Percentiles rank a stretch among this genome's conserved stretches.
phyloP scores from a whole-genome alignment of 2,888 invertebrate species.

The Cordilura impudica region DNA sequence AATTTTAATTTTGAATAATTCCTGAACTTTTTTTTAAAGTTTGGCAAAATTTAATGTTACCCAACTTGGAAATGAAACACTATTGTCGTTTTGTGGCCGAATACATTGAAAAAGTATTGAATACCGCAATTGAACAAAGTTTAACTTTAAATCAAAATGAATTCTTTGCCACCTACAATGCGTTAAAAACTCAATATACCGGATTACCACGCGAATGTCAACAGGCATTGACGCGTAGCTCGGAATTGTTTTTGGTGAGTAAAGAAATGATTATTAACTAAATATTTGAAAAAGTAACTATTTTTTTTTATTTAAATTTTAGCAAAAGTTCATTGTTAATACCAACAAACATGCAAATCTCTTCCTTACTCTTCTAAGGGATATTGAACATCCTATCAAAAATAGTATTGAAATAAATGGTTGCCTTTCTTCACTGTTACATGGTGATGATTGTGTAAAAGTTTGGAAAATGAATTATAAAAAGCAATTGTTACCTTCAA shows the following conservation, averaged over 20 bases:
- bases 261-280: neutral
- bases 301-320: neutral
- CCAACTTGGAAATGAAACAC: conserved; percentile 84
- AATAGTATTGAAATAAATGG: conserved; percentile 70
- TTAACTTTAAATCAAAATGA: conserved; percentile 68
- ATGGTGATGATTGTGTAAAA: conserved; percentile 72
- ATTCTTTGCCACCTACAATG: conserved; percentile 72
- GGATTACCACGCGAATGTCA: conserved; percentile 72
- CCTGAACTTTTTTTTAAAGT: conserved; percentile 79
- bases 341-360: conserved; percentile 72
- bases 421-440: conserved; percentile 72
- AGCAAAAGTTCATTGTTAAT: conserved; percentile 73
- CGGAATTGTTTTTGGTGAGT: conserved; percentile 71
- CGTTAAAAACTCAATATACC: conserved; percentile 67
- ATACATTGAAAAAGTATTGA: conserved; percentile 79
- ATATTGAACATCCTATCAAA: conserved; percentile 65
- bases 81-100: conserved; percentile 83
- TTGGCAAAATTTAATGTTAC: conserved; percentile 87
- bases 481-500: conserved; percentile 71
- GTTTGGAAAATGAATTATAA: conserved; percentile 77
- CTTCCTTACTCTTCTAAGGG: conserved; percentile 72
- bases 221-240: conserved; percentile 69
- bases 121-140: conserved; percentile 64
- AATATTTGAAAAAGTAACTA: neutral
- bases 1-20: neutral